These are phyloP conservation scores for Eriosoma lanigerum DNA, from an alignment of 1,140 invertebrate genomes.

Conservation along the genomic window DNA sequence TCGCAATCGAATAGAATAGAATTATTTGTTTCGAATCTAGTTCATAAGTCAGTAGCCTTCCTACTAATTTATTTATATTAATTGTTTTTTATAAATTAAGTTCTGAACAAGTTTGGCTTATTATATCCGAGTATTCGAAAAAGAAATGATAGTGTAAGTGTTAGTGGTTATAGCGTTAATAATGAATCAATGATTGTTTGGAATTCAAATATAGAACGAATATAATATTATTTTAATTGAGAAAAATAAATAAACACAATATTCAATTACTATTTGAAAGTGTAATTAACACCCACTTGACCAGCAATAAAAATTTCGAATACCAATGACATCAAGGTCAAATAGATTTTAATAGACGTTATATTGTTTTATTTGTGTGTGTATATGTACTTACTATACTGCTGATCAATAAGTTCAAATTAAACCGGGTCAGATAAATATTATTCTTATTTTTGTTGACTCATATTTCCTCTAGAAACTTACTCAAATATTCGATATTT, in stretches of 20 bases:
- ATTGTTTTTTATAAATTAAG: too few species aligned
- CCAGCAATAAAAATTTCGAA: slow-evolving; percentile 15
- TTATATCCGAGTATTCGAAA: background rate
- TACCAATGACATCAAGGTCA: background rate
- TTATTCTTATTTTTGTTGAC: background rate
- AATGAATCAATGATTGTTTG: background rate
- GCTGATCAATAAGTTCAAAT: slow-evolving; percentile 14
- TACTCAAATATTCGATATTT: too few species aligned
- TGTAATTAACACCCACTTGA: slow-evolving; percentile 6
- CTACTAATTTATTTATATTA: too few species aligned
- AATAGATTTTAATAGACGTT: slow-evolving; percentile 6
- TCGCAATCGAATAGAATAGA: too few species aligned
- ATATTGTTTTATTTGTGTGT: slow-evolving; percentile 4
- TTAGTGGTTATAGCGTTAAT: background rate
- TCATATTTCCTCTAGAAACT: background rate
- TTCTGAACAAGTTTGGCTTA: background rate
- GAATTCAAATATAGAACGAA: background rate
- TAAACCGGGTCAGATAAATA: slow-evolving; percentile 7
- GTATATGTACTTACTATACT: background rate
- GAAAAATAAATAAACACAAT: background rate
- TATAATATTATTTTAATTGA: background rate
- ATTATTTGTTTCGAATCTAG: too few species aligned
- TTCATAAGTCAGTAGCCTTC: too few species aligned
- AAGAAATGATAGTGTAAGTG: background rate
- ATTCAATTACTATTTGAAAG: background rate